phyloP scores from a whole-genome alignment of 2,113 vertebrate species.

The Piliocolobus tephrosceles region DNA sequence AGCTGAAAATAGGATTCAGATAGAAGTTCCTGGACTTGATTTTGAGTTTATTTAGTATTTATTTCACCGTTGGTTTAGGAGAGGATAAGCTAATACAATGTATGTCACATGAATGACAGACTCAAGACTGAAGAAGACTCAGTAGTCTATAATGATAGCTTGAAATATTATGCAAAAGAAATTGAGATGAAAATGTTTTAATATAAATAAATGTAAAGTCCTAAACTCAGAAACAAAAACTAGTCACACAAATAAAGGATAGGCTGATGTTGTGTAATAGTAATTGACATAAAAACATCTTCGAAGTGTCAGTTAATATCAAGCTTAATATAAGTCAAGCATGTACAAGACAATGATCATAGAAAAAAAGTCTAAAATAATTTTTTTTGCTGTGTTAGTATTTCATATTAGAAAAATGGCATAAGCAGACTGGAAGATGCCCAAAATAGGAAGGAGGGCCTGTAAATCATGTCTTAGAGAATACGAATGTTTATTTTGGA shows the following conservation, averaged over 20 bases:
- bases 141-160: background rate
- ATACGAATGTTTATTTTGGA: background rate
- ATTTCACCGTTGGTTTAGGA: background rate
- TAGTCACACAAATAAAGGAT: background rate
- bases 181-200: background rate
- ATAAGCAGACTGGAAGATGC: background rate
- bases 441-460: background rate
- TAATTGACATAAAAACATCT: background rate
- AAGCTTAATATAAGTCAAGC: background rate
- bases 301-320: background rate
- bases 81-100: background rate
- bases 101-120: background rate
- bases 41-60: background rate
- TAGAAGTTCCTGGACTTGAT: background rate
- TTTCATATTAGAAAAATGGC: background rate
- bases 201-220: background rate
- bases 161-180: background rate
- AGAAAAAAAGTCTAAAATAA: background rate
- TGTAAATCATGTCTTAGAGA: background rate
- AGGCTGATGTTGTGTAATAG: background rate
- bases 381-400: background rate
- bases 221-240: constrained; percentile 3
- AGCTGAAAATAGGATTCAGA: background rate
- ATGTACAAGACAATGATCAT: background rate
- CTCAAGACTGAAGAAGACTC: background rate